Evolutionary conservation across 2,888 invertebrate genomes (phyloP).

Genomic region (Ganaspis brasiliensis): DNA sequence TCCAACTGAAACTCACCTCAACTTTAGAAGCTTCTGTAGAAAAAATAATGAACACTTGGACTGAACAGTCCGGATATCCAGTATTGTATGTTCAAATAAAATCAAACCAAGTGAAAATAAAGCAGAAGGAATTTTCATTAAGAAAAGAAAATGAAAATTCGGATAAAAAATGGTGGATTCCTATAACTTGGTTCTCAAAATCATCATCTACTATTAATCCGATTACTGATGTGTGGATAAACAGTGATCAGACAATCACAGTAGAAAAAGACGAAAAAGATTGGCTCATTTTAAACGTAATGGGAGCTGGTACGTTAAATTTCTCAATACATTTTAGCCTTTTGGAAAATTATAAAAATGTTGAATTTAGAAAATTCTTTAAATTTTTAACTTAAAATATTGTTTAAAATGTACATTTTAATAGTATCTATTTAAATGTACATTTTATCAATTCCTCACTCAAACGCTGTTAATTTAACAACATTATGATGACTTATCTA

Average conservation of each 20-base stretch:
- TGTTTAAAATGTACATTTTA: too few relatives aligned
- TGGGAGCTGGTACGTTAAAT: conserved; percentile 85
- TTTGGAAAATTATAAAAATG: too few relatives aligned
- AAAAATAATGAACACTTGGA: conserved; percentile 93
- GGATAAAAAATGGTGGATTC: conserved; percentile 80
- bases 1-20: conserved; percentile 61
- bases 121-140: conserved; percentile 67
- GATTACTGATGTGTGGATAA: conserved; percentile 66
- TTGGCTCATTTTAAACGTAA: conserved; percentile 89
- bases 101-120: conserved; percentile 81
- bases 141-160: conserved; percentile 55
- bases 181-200: conserved; percentile 82
- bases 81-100: too few relatives aligned
- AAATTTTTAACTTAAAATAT: too few relatives aligned
- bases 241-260: background rate
- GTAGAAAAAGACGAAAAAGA: conserved; percentile 74
- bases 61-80: conserved; percentile 92
- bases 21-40: conserved; percentile 82
- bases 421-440: too few relatives aligned
- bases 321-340: background rate
- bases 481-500: too few relatives aligned
- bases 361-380: too few relatives aligned
- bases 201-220: conserved; percentile 77
- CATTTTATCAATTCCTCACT: too few relatives aligned
- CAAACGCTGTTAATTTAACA: too few relatives aligned